Percentiles rank a stretch among this genome's conserved stretches.
Evolutionary conservation across 2,888 invertebrate genomes (phyloP).

Genomic region (Dasysyrphus albostriatus): DNA sequence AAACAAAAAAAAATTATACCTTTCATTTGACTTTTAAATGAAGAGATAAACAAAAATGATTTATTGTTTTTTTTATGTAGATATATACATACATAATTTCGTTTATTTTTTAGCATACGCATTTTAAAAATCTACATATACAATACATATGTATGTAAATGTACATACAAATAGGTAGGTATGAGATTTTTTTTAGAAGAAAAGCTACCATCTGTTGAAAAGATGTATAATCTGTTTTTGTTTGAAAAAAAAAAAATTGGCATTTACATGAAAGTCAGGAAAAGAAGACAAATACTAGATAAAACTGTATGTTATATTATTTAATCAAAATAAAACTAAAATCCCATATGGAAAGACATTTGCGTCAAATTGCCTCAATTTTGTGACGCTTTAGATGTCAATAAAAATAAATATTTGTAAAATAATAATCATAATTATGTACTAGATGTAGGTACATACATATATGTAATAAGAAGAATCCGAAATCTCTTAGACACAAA

Average conservation of each 20-base stretch:
- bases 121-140: neutral
- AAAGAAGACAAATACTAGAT: neutral
- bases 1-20: conserved; percentile 9
- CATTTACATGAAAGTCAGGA: neutral
- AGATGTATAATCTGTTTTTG: neutral
- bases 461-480: neutral
- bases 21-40: conserved; percentile 28
- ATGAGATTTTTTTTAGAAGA: conserved; percentile 3
- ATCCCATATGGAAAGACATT: neutral
- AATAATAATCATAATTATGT: neutral
- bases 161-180: neutral
- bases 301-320: neutral
- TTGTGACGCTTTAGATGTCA: neutral
- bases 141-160: neutral
- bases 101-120: neutral
- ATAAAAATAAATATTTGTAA: neutral
- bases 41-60: conserved; percentile 22
- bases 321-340: neutral
- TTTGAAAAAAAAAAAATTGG: neutral
- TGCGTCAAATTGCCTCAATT: neutral
- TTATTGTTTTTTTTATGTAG: conserved; percentile 14
- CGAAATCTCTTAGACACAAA: neutral
- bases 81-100: neutral
- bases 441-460: no score
- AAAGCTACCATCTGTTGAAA: conserved; percentile 7